phyloP scores from a whole-genome alignment of 1,140 invertebrate species.

The Anastrepha ludens region DNA sequence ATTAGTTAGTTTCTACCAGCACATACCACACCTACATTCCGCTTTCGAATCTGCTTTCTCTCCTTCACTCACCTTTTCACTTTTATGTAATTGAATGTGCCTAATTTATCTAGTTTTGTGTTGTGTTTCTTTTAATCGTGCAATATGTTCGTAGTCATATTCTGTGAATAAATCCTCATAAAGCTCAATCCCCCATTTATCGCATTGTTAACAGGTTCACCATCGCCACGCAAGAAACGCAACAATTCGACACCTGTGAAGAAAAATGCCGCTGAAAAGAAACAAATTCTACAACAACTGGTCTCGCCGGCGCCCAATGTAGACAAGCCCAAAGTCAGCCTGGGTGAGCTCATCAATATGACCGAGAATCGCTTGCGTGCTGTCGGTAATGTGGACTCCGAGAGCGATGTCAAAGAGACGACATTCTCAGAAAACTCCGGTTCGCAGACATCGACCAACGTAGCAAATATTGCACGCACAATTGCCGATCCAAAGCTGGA shows the following conservation, averaged over 20 bases:
- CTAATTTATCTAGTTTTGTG: neutral
- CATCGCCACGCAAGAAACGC: conserved; percentile 82
- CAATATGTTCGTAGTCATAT: neutral
- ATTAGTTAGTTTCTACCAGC: neutral
- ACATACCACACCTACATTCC: neutral
- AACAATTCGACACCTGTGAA: conserved; percentile 83
- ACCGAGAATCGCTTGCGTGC: conserved; percentile 75
- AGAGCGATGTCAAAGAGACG: conserved; percentile 75
- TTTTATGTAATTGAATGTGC: conserved; percentile 47
- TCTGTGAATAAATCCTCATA: too few relatives aligned
- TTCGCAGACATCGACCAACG: conserved; percentile 72
- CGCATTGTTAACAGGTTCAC: conserved; percentile 76
- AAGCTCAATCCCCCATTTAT: neutral
- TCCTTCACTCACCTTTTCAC: conserved; percentile 1
- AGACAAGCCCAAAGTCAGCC: conserved; percentile 74
- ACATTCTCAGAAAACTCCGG: conserved; percentile 76
- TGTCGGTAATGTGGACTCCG: conserved; percentile 60
- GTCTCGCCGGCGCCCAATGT: conserved; percentile 75
- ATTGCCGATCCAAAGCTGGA: conserved; percentile 80
- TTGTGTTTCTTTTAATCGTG: neutral
- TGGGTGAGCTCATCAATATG: conserved; percentile 83
- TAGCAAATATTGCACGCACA: conserved; percentile 76
- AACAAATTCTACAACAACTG: conserved; percentile 84
- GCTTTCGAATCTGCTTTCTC: neutral
- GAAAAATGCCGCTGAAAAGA: conserved; percentile 82